Conservation (phyloP, 1,140 invertebrate species). For the Hylaeus volcanicus region DNA sequence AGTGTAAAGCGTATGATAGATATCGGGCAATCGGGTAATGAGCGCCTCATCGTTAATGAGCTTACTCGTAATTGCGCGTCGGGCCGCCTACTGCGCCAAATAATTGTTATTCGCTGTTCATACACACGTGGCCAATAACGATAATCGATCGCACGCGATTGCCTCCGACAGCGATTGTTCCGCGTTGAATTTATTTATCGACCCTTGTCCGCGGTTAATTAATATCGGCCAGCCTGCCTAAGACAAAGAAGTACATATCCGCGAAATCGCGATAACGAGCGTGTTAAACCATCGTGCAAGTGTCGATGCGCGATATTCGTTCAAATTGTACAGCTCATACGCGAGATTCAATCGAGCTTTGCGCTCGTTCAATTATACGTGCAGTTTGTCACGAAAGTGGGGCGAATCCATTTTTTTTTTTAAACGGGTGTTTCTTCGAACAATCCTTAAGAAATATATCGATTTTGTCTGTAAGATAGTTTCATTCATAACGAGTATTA, state of each 20-base stretch:
- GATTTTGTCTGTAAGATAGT: too few species aligned
- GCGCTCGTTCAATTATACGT: too few species aligned
- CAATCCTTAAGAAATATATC: too few species aligned
- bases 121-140: slow-evolving; percentile 25
- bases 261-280: background rate
- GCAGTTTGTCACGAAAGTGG: too few species aligned
- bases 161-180: slow-evolving; percentile 20
- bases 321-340: too few species aligned
- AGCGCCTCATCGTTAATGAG: slow-evolving; percentile 35
- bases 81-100: slow-evolving; percentile 5
- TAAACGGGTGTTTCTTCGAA: too few species aligned
- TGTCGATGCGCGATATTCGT: background rate
- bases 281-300: background rate
- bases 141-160: slow-evolving; percentile 29
- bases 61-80: slow-evolving; percentile 41
- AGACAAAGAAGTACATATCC: background rate
- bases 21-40: slow-evolving; percentile 44
- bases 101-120: slow-evolving; percentile 45
- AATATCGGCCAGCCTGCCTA: background rate
- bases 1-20: slow-evolving; percentile 31
- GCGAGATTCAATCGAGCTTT: too few species aligned
- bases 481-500: too few species aligned
- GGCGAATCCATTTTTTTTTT: too few species aligned
- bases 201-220: slow-evolving; percentile 7
- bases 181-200: slow-evolving; percentile 32